Evolutionary conservation across 2,797 vertebrate species (phyloP).

Genomic region (Pangasius larnaudii): DNA sequence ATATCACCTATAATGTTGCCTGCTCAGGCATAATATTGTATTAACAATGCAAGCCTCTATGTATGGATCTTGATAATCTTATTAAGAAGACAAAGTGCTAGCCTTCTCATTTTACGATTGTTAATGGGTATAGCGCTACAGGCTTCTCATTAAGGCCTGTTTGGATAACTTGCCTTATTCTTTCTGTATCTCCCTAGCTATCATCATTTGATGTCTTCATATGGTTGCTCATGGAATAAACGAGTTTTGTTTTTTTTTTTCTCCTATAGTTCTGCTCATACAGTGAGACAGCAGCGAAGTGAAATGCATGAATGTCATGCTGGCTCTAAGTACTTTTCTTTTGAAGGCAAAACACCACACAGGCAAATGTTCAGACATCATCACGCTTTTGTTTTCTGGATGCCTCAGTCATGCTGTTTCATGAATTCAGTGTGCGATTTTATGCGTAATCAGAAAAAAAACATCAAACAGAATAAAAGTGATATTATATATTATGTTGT

Average conservation of each 20-base stretch:
- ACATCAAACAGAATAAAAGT: background rate
- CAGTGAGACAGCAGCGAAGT: constrained; percentile 20
- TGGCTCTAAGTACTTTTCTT: constrained; percentile 22
- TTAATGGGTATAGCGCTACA: constrained; percentile 57
- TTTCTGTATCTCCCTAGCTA: constrained; percentile 49
- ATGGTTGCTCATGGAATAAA: constrained; percentile 46
- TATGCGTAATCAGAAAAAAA: constrained; percentile 18
- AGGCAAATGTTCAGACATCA: background rate
- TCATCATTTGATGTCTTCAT: constrained; percentile 59
- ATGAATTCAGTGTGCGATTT: constrained; percentile 9
- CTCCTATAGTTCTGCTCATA: constrained; percentile 20
- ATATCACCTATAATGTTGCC: constrained; percentile 65
- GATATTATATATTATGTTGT: background rate
- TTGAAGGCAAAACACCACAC: background rate
- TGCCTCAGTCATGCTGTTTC: constrained; percentile 16
- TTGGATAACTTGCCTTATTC: constrained; percentile 55
- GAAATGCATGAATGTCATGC: constrained; percentile 24
- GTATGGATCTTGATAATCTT: constrained; percentile 61
- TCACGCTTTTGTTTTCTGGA: background rate
- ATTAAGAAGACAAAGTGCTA: constrained; percentile 63
- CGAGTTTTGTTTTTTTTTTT: constrained; percentile 12
- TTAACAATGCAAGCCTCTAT: constrained; percentile 57
- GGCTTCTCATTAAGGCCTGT: constrained; percentile 55
- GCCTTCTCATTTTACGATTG: constrained; percentile 55
- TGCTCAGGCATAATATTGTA: constrained; percentile 64